Evolutionary conservation across 2,888 invertebrate species (phyloP).

Genomic region (Thysanoteuthis rhombus): DNA sequence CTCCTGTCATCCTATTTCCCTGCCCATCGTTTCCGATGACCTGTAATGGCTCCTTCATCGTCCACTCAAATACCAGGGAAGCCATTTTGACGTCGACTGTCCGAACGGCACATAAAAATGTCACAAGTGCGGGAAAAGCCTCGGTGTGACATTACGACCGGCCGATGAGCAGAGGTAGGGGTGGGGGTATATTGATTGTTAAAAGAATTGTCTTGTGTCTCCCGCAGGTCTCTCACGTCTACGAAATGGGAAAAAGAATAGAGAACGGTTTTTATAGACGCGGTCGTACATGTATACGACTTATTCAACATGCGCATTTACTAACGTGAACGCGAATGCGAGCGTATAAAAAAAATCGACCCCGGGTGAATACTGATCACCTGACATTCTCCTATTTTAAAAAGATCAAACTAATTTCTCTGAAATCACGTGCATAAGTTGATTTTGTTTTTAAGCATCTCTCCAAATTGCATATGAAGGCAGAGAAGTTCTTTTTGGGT

Average conservation of each 20-base stretch:
- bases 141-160: slow-evolving; percentile 12
- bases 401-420: no score
- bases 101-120: neutral
- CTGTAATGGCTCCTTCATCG: neutral
- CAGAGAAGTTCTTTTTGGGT: no score
- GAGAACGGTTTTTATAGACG: neutral
- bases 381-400: no score
- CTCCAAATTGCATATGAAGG: no score
- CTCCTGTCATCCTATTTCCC: neutral
- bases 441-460: no score
- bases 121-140: neutral
- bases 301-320: neutral
- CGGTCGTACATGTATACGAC: neutral
- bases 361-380: no score
- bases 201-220: neutral
- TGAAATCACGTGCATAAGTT: no score
- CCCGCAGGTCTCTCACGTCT: neutral
- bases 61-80: slow-evolving; percentile 12
- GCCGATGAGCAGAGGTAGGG: no score
- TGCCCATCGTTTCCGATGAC: slow-evolving; percentile 12
- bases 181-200: neutral
- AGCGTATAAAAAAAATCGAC: neutral
- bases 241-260: neutral
- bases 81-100: neutral
- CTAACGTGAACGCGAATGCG: neutral